phyloP scores from a whole-genome alignment of 2,797 vertebrate genomes.

The Spheniscus humboldti region DNA sequence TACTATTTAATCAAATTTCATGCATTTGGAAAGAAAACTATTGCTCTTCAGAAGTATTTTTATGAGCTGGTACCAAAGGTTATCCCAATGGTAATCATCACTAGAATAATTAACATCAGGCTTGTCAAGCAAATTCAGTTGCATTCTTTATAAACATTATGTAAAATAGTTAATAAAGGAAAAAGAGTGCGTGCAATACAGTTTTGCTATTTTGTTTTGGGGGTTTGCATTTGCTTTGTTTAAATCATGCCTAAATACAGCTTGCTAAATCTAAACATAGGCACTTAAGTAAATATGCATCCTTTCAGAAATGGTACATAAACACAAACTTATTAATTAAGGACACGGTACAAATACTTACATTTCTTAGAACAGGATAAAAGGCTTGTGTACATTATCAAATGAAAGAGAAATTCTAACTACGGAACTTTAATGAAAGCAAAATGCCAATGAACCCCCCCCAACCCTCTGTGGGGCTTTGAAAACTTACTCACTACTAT shows the following conservation, averaged over 20 bases:
- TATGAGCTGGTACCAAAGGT: neutral
- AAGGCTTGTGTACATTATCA: neutral
- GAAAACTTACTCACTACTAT: neutral
- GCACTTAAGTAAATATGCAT: neutral
- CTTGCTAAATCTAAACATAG: neutral
- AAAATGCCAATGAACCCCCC: neutral
- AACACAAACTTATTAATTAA: neutral
- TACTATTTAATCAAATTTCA: neutral
- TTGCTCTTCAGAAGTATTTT: neutral
- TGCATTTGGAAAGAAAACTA: neutral
- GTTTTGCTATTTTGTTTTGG: neutral
- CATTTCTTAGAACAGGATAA: neutral
- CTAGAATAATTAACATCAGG: neutral
- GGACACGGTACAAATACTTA: neutral
- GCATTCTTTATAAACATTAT: neutral
- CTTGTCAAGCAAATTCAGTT: neutral
- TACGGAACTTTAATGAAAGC: neutral
- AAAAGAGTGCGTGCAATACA: rapidly evolving
- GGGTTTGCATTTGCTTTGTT: neutral
- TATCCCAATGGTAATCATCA: neutral
- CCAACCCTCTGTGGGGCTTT: neutral
- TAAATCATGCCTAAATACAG: neutral
- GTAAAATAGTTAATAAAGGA: neutral
- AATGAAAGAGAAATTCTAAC: neutral
- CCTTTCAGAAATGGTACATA: neutral